These are phyloP conservation scores for Aldabrachelys gigantea DNA, from an alignment of 2,113 vertebrate genomes.

Conservation along the genomic window DNA sequence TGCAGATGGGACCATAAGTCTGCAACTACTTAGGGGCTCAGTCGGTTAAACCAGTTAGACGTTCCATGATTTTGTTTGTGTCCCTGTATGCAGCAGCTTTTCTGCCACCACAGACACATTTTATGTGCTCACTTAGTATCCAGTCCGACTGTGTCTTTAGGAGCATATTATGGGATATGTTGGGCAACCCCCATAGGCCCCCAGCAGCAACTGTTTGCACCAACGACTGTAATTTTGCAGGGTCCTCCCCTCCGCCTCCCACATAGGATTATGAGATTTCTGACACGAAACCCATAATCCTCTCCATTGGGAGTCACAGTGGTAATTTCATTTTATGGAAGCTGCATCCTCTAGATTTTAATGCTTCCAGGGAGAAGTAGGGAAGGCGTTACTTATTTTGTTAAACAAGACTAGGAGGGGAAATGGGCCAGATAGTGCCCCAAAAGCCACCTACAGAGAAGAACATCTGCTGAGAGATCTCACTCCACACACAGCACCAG, in stretches of 20 bases:
- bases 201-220: not conserved
- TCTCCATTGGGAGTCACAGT: not conserved
- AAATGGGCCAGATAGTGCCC: not conserved
- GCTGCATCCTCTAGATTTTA: not conserved
- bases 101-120: not conserved
- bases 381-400: not conserved
- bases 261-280: not conserved
- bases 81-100: not conserved
- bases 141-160: not conserved
- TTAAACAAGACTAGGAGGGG: not conserved
- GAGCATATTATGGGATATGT: not conserved
- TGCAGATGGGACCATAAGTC: not conserved
- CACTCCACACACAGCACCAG: not conserved
- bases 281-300: rapidly evolving
- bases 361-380: rapidly evolving
- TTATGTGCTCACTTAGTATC: not conserved
- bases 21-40: not conserved
- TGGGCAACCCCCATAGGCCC: not conserved
- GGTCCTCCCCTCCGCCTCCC: not conserved
- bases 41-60: rapidly evolving
- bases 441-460: not conserved
- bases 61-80: not conserved
- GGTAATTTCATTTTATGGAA: rapidly evolving
- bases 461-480: not conserved
- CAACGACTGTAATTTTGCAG: not conserved